Base-by-base conservation (phyloP, 1,140 invertebrate species). In the Ruditapes philippinarum region DNA sequence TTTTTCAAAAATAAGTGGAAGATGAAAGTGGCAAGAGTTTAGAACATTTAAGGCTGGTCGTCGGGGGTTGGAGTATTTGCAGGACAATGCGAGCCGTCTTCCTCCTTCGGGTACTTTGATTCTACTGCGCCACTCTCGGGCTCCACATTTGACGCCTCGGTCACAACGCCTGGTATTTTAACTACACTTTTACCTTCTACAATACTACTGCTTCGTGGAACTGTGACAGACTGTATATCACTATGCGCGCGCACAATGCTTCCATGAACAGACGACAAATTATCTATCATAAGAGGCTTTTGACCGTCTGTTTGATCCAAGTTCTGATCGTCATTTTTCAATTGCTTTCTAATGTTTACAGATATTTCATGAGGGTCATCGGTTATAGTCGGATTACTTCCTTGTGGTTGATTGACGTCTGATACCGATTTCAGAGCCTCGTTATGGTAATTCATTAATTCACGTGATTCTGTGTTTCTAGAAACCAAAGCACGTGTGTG, bases 221-320 rank as follows among this genome's bases (percentile, higher is more conserved):
- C 3, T 36, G 49, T 85, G 0, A 62, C 45, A 19, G 70, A 76
- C 0, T 86, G 84, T 9, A 33, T 62, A 17, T 86, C 70, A 65
- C 70, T 76, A 45, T 62, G 84, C 9, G 84, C 70, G 40, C 65
- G 70, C 3, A 62, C 38, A 12, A 54, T 40, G 40, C 84, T 86
- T 62, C 84, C 84, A 42, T 86, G 84, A 28, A 86, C 84, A 36
- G 84, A 86, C 51, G 84, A 86, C 54, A 86, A 78, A 40, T 78
- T 73, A 25, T 86, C 84, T 40, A 86, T 85, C 25, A 22, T 33
- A 38, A 33, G 82, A 31, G 25, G 36, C 57, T 65, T 60, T 38
- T 49, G 45, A 54, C 31, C 36, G n/a, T 36, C 70, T 54, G 74
- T 3, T 12, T 40, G 5, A 42, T 42, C 36, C 7, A 31, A 19